Evolutionary conservation across 2,113 vertebrate genomes (phyloP).

Genomic region (Microtus ochrogaster): DNA sequence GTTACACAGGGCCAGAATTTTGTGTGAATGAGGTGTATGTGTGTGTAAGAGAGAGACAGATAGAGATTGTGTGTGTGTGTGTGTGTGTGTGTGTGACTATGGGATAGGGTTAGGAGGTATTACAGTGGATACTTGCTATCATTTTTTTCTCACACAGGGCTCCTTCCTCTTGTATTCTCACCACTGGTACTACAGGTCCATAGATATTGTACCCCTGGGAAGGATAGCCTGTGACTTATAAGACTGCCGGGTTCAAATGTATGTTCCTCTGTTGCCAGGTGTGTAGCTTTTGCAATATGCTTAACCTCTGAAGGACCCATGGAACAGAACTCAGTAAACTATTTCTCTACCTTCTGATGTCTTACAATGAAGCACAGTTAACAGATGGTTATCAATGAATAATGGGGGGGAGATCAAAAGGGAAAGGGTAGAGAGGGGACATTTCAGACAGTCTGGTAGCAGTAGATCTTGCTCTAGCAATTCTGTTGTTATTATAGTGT

Average conservation of each 20-base stretch:
- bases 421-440: not conserved
- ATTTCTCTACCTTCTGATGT: not conserved
- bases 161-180: not conserved
- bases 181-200: too few relatives aligned
- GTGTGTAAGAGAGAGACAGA: not conserved
- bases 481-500: not conserved
- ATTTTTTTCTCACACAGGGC: conserved; percentile 26
- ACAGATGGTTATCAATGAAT: not conserved
- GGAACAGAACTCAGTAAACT: conserved; percentile 25
- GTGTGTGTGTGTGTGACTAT: not conserved
- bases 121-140: not conserved
- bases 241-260: not conserved
- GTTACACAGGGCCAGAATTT: not conserved
- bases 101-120: not conserved
- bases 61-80: not conserved
- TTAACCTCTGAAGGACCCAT: not conserved
- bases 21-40: not conserved
- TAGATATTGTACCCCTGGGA: not conserved
- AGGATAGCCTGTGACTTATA: not conserved
- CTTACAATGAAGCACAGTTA: not conserved
- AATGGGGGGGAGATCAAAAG: not conserved
- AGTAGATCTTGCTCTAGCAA: not conserved
- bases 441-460: not conserved
- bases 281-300: not conserved
- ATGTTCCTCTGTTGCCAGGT: not conserved